Evolutionary conservation across 2,797 vertebrate species (phyloP).

Genomic region (Calcarius lapponicus): DNA sequence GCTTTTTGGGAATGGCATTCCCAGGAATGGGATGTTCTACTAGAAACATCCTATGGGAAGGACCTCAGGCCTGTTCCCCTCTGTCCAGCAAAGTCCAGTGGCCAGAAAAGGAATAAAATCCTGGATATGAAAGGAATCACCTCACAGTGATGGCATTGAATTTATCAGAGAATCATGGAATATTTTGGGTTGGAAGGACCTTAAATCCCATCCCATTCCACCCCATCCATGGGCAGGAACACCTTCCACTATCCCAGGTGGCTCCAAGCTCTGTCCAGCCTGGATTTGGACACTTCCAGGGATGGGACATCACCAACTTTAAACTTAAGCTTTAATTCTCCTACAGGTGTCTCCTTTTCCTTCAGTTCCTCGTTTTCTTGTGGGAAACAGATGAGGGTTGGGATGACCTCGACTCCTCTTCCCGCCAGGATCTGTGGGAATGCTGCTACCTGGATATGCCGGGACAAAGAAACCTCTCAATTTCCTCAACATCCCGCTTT

Average conservation of each 20-base stretch:
- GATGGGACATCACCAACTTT: background rate
- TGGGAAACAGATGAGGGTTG: fast-evolving
- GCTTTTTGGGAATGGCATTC: background rate
- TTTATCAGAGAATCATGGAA: background rate
- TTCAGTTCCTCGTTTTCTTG: background rate
- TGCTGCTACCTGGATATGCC: background rate
- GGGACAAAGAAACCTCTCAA: background rate
- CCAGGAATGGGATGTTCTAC: background rate
- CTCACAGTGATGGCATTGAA: background rate
- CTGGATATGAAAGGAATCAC: background rate
- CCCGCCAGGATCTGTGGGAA: background rate
- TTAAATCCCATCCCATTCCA: background rate
- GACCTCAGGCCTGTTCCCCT: background rate
- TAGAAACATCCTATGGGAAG: background rate
- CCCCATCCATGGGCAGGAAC: background rate
- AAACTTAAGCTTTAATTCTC: background rate
- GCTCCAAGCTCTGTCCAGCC: fast-evolving
- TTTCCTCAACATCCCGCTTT: background rate
- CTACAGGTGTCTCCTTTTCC: background rate
- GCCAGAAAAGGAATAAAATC: background rate
- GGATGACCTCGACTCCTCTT: background rate
- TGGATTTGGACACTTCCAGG: background rate
- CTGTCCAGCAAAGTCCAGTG: background rate
- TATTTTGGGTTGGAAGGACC: background rate
- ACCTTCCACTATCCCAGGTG: fast-evolving